Evolutionary conservation across 2,797 vertebrate species (phyloP), one percentile per base, ranked within the genome.

Genomic region (Coregonus suidteri): DNA sequence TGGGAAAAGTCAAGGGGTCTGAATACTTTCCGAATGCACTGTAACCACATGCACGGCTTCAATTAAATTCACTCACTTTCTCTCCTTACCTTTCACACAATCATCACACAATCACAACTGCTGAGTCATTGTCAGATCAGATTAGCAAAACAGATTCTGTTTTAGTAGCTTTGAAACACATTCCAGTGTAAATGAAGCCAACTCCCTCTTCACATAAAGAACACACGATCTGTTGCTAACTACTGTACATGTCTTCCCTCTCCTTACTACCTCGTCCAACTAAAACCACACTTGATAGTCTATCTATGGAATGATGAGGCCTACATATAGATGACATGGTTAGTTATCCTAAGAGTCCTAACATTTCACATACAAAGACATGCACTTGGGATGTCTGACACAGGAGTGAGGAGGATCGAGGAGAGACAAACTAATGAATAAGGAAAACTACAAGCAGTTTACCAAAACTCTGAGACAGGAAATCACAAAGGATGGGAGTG

Each of bases 251-350:
- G 76, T 41, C 2, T 11, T 47, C 41, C 41, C 41, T 11, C 41
- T 47, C 41, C 41, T 47, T 13, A 47, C 41, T 3, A 47, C 41
- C 41, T 13, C 65, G 79, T n/a, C 75, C 14, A 34, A 51, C 67
- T 82, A 78, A 84, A 89, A 87, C 84, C 69, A 75, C 68, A 41
- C 4, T 18, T 4, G 14, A 1, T 59, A 71, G 1, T 37, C 65
- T 76, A 79, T 74, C 35, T 59, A n/a, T 41, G 64, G 11, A 13
- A 9, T 54, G 75, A 77, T 79, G 7, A 51, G 76, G 72, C 6
- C 35, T 59, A n/a, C 56, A 59, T 73, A 56, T 25, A 25, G 25
- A 25, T 25, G 25, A 25, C 25, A 25, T 25, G 25, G 25, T 25
- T 25, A 25, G 25, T 25, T 25, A 25, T 1, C 25, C 25, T 25